These are phyloP conservation scores for Drosophila paulistorum DNA, from an alignment of 1,140 invertebrate species.

Conservation along the genomic window DNA sequence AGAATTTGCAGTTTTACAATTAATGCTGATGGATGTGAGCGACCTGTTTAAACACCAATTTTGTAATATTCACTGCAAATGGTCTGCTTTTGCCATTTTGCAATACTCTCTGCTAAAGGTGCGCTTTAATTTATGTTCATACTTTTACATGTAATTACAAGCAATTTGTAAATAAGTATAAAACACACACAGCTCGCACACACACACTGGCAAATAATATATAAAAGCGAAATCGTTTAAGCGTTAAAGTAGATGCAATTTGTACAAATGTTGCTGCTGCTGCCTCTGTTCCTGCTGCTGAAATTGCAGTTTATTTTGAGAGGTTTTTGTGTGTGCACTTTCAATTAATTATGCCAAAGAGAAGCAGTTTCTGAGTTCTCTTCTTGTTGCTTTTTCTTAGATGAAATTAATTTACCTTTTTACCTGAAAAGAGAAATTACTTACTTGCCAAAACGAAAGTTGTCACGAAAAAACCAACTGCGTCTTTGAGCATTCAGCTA, in stretches of 20 bases:
- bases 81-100: too few relatives aligned
- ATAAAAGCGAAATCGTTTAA: conserved; percentile 41
- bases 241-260: conserved; percentile 18
- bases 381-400: conserved; percentile 22
- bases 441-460: background rate
- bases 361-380: conserved; percentile 12
- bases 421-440: background rate
- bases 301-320: conserved; percentile 22
- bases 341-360: conserved; percentile 44
- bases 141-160: conserved; percentile 39
- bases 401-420: conserved; percentile 42
- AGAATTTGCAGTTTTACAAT: too few relatives aligned
- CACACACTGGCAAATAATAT: conserved; percentile 10
- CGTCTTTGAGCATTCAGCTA: too few relatives aligned
- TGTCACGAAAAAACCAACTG: background rate
- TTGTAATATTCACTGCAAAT: background rate
- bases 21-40: too few relatives aligned
- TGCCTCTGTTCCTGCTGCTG: conserved; percentile 3
- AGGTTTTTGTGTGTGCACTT: conserved; percentile 32
- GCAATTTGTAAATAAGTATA: conserved; percentile 43
- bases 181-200: conserved; percentile 1
- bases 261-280: conserved; percentile 33
- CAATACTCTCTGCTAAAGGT: background rate
- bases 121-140: conserved; percentile 47
- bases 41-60: conserved; percentile 12